Conservation (phyloP, 2,888 invertebrate species). For the Exephanes ischioxanthus region DNA sequence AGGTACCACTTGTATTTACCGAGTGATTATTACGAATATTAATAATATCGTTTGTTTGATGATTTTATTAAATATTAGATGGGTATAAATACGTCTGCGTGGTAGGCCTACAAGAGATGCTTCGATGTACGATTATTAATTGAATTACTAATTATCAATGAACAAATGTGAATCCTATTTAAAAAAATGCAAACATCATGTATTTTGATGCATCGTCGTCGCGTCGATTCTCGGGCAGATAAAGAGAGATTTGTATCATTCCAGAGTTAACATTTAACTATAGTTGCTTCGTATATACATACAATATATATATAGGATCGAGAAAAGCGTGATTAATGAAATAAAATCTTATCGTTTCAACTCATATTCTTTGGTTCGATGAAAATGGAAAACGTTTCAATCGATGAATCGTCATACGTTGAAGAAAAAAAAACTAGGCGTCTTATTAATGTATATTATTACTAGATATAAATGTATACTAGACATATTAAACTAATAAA, state of each 20-base stretch:
- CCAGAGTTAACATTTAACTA: constrained; percentile 52
- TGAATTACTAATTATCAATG: constrained; percentile 39
- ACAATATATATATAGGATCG: constrained; percentile 52
- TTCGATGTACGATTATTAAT: constrained; percentile 62
- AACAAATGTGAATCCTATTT: constrained; percentile 48
- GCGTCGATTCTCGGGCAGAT: constrained; percentile 44
- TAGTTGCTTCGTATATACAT: constrained; percentile 59
- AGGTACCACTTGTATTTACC: constrained; percentile 34
- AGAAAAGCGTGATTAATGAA: constrained; percentile 18
- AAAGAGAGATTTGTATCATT: constrained; percentile 55
- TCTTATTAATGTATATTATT: constrained; percentile 74
- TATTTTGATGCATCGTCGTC: constrained; percentile 42
- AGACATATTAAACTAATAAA: constrained; percentile 72
- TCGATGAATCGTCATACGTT: constrained; percentile 56
- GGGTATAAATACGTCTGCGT: constrained; percentile 48
- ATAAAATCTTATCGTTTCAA: constrained; percentile 42
- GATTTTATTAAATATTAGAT: constrained; percentile 49
- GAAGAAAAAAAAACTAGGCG: constrained; percentile 53
- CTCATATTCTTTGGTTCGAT: constrained; percentile 22
- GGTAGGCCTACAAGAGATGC: constrained; percentile 66
- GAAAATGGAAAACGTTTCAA: constrained; percentile 37
- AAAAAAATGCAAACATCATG: constrained; percentile 16
- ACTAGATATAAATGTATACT: constrained; percentile 75
- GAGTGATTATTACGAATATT: constrained; percentile 54
- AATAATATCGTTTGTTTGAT: constrained; percentile 38